A percentile compares a stretch with the other conserved stretches of the same genome.
These are phyloP conservation scores for Zeus faber DNA, from an alignment of 2,113 vertebrate species.

Conservation along the genomic window DNA sequence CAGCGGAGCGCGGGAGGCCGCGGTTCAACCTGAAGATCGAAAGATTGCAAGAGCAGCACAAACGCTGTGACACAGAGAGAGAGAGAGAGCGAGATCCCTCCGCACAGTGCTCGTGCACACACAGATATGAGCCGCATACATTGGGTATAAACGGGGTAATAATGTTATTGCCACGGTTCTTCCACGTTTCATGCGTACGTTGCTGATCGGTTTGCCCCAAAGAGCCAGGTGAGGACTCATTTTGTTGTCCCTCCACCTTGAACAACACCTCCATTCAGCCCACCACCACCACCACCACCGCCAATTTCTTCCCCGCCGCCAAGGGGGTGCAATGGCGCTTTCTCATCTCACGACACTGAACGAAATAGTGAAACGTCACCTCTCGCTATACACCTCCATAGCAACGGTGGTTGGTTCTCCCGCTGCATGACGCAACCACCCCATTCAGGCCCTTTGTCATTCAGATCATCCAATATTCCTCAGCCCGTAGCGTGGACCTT, in stretches of 20 bases:
- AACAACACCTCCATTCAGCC: too few relatives aligned
- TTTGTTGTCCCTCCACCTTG: too few relatives aligned
- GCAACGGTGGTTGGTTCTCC: constrained; percentile 64
- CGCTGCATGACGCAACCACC: constrained; percentile 40
- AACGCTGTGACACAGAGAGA: not conserved
- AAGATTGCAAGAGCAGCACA: constrained; percentile 10
- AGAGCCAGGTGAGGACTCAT: too few relatives aligned
- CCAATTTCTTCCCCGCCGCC: not conserved
- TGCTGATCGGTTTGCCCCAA: too few relatives aligned
- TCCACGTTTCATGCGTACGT: too few relatives aligned
- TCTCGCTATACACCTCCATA: constrained; percentile 63
- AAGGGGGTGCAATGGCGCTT: constrained; percentile 22
- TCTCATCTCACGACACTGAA: constrained; percentile 46
- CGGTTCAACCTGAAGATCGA: constrained; percentile 18
- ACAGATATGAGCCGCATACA: too few relatives aligned
- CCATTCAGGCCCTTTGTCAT: constrained; percentile 72
- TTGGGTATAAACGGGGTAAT: too few relatives aligned
- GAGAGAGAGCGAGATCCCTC: too few relatives aligned
- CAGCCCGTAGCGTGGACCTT: constrained; percentile 41
- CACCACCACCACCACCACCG: too few relatives aligned
- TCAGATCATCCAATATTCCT: constrained; percentile 65
- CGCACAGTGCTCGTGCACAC: not conserved
- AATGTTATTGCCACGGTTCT: too few relatives aligned
- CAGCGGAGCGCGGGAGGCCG: constrained; percentile 11
- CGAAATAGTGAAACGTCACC: constrained; percentile 35